phyloP scores from a whole-genome alignment of 2,888 invertebrate genomes.

The Hartigia nigra region DNA sequence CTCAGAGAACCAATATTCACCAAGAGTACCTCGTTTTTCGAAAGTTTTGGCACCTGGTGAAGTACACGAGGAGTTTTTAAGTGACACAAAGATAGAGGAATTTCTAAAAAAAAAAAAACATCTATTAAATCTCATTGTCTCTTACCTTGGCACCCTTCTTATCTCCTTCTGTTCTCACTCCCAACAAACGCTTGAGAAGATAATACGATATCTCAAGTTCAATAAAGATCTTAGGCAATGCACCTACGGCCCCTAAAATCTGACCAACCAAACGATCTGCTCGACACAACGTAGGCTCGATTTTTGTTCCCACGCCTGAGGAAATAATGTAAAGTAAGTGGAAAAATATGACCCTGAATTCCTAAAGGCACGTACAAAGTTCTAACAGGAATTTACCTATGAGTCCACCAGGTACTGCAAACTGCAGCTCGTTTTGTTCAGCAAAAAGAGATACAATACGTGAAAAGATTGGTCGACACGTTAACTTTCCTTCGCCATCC shows the following conservation, averaged over 20 bases:
- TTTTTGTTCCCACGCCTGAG: slow-evolving; percentile 94
- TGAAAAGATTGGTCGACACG: slow-evolving; percentile 96
- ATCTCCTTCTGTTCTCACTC: slow-evolving; percentile 98
- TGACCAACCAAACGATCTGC: slow-evolving; percentile 97
- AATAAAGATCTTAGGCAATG: slow-evolving; percentile 96
- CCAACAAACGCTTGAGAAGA: slow-evolving; percentile 92
- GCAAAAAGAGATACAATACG: slow-evolving; percentile 96
- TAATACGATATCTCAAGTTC: slow-evolving; percentile 99
- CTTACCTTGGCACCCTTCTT: slow-evolving; percentile 96
- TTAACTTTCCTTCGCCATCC: slow-evolving; percentile 93
- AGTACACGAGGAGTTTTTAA: slow-evolving; percentile 5
- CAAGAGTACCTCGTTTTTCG: slow-evolving; percentile 90
- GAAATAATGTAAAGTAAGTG: slow-evolving; percentile 20
- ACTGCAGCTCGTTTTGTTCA: slow-evolving; percentile 98
- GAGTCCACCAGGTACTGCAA: slow-evolving; percentile 98
- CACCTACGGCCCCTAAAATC: slow-evolving; percentile 95
- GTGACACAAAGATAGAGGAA: background rate
- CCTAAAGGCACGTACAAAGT: background rate
- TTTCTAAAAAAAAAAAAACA: no score
- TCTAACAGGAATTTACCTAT: slow-evolving; percentile 73
- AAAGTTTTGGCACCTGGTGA: slow-evolving; percentile 82
- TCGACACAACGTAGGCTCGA: slow-evolving; percentile 98
- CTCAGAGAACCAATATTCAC: slow-evolving; percentile 99
- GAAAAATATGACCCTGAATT: background rate
- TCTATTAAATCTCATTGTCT: slow-evolving; percentile 4